Evolutionary conservation across 2,113 vertebrate species (phyloP).

Genomic region (Nanger granti): DNA sequence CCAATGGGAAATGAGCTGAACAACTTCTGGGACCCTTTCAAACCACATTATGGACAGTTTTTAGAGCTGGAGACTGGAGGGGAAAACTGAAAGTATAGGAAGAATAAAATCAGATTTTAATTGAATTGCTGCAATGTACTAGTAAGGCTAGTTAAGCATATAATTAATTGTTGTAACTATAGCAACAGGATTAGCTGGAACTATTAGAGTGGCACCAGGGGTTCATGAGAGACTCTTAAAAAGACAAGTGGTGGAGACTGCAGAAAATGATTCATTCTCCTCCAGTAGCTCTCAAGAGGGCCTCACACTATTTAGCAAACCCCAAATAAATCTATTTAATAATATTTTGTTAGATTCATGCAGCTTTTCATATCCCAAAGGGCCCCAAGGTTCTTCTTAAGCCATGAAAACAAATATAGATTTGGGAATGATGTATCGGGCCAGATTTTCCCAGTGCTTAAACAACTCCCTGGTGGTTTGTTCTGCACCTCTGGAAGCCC

Average conservation of each 20-base stretch:
- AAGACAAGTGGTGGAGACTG: constrained; percentile 51
- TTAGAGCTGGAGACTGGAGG: background rate
- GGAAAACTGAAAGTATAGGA: background rate
- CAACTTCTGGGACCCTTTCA: background rate
- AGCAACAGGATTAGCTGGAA: constrained; percentile 58
- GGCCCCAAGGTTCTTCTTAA: constrained; percentile 50
- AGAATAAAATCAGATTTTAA: constrained; percentile 64
- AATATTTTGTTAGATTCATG: constrained; percentile 57
- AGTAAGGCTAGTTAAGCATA: constrained; percentile 67
- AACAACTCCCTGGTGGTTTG: constrained; percentile 41
- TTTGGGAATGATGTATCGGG: constrained; percentile 43
- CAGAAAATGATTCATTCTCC: constrained; percentile 47
- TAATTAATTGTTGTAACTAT: constrained; percentile 72
- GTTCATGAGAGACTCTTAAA: constrained; percentile 57
- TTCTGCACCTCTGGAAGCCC: constrained; percentile 34
- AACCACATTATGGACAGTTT: background rate
- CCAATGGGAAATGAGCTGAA: background rate
- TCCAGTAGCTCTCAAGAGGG: constrained; percentile 43
- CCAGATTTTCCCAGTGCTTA: constrained; percentile 42
- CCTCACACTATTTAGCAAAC: constrained; percentile 33
- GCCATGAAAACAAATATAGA: constrained; percentile 47
- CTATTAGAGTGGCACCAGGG: constrained; percentile 46
- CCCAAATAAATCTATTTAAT: constrained; percentile 58
- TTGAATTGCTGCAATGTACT: constrained; percentile 52
- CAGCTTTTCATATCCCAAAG: constrained; percentile 53